A percentile compares a stretch with the other conserved stretches of the same genome.
phyloP scores from a whole-genome alignment of 2,113 vertebrate species.

The Procavia capensis region DNA sequence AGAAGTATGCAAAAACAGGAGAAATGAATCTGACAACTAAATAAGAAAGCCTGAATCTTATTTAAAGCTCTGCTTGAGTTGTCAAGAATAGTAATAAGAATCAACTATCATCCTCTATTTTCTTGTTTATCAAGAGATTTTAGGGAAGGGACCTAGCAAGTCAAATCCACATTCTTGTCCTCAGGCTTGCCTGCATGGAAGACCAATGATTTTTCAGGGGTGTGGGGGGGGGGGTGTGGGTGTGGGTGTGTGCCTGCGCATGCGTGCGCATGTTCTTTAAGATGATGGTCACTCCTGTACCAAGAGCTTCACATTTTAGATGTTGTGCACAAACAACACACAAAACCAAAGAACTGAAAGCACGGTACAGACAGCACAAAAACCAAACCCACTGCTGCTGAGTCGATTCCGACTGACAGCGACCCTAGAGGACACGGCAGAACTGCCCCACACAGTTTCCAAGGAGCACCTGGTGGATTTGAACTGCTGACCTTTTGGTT shows the following conservation, averaged over 20 bases:
- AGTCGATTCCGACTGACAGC: too few species aligned
- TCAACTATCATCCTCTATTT: not conserved
- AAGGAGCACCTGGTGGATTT: too few species aligned
- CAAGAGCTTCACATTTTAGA: not conserved
- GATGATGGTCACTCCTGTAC: not conserved
- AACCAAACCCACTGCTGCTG: too few species aligned
- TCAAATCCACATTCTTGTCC: not conserved
- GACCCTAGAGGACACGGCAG: too few species aligned
- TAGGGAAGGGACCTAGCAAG: not conserved
- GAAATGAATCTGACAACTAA: not conserved
- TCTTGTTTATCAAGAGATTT: not conserved
- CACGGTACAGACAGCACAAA: too few species aligned
- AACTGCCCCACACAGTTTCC: too few species aligned
- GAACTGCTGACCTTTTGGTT: too few species aligned
- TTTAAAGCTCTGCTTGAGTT: not conserved
- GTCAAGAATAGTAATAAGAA: constrained; percentile 22
- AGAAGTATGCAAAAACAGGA: not conserved
- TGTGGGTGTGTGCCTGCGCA: too few species aligned
- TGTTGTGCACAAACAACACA: not conserved
- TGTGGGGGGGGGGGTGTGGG: too few species aligned
- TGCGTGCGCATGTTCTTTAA: not conserved
- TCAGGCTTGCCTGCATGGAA: not conserved
- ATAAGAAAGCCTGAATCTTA: not conserved
- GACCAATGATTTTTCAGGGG: not conserved
- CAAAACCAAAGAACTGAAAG: not conserved